Evolutionary conservation across 2,888 invertebrate genomes (phyloP), one percentile per base, ranked within the genome.

Genomic region (Chrysomela aeneicollis): DNA sequence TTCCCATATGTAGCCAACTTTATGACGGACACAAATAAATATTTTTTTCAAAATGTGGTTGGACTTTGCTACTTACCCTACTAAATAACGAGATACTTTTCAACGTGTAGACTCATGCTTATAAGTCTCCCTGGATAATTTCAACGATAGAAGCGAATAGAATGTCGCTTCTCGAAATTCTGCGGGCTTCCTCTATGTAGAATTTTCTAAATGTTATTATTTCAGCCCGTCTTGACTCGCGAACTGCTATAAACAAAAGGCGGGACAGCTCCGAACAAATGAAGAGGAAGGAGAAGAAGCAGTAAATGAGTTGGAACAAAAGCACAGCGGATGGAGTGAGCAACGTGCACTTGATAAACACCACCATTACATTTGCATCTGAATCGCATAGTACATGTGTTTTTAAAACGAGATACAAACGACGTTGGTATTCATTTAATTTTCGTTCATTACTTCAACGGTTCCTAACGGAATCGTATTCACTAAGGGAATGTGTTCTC

Each of bases 291-390:
- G 77, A 75, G 78, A 78, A 80, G 80, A 80, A 80, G 78, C 78
- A 79, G 79, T 81, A 82, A 82, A 82, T 81, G 82, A 81, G 80
- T 79, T 73, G 79, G 77, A 80, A 82, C 82, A 82, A 81, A 81
- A 81, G 81, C 77, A 71, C 70, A 76, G 76, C 80, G 78, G 78
- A 75, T 74, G 75, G 71, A 73, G 71, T 69, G 73, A 76, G 74
- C 76, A 70, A 68, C 73, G 76, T 74, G 65, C 79, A 73, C 79
- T 79, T 81, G 81, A 81, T 81, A 81, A 81, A 81, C 81, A 79
- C 78, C 76, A 74, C 76, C 79, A 79, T 80, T 77, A 75, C 79
- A 82, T 82, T 82, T 82, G 80, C 82, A 82, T 82, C 74, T 79
- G 79, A 82, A 82, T 81, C 78, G 75, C 77, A 76, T 76, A 74